Base-by-base conservation (phyloP, 2,797 vertebrate species). In the Peromyscus nudipes region DNA sequence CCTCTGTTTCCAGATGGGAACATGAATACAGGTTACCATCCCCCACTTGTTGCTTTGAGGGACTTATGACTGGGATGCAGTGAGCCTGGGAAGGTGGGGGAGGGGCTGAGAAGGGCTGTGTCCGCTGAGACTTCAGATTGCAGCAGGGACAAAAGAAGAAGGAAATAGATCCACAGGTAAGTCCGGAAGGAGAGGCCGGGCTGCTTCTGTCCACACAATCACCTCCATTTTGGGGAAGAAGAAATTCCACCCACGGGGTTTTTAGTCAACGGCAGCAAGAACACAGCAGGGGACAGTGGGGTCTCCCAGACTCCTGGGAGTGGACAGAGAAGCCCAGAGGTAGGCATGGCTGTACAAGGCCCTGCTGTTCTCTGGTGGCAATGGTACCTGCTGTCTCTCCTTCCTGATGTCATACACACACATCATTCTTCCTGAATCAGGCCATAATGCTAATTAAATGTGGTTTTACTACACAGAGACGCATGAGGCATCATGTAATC, bases 381-480 rank as follows among this genome's bases (percentile, higher is more conserved):
- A 62, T 92, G 75, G n/a, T 25, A 16, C 29, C 86, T 69, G 0
- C 55, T 62, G 69, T 0, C 40, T 46, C 97, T 55, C 80, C 40
- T 81, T 37, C 81, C 88, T 62, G 0, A 25, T 37, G 95, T 89
- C 67, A 85, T 73, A 6, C 0, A 37, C 97, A 76, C 6, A 0
- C 52, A 94, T 87, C 31, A 84, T 94, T 96, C 96, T 43, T 91
- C 34, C 80, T 82, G 91, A 96, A 96, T 81, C 97, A 85, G 14
- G 67, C 85, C 0, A 0, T 82, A 92, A 37, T 76, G 86, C 80
- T 97, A 98, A 98, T 98, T 97, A 98, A 98, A 83, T 60, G 75
- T 67, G 43, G 97, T 95, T 81, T 97, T 96, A 98, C 97, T 96
- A 57, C 76, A 86, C 97, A 96, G 77, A 97, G 97, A 93, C 76